These are phyloP conservation scores for Zaprionus capensis DNA, from an alignment of 1,140 invertebrate genomes.

Conservation along the genomic window DNA sequence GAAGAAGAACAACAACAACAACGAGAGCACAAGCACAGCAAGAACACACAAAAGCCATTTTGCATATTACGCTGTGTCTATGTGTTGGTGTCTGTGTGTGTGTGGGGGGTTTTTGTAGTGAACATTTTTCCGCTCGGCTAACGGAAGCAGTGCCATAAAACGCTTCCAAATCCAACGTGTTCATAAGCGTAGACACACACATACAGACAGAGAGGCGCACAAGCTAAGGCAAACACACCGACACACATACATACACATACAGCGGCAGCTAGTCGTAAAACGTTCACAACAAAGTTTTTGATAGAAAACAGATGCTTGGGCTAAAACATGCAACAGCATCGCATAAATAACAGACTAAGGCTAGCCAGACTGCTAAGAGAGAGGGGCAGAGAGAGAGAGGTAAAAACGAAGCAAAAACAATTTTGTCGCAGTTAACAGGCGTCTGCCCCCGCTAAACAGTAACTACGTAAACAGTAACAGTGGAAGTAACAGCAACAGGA, in stretches of 20 bases:
- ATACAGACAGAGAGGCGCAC: slow-evolving; percentile 18
- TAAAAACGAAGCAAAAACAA: slow-evolving; percentile 3
- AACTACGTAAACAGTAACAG: neutral
- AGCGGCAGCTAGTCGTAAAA: slow-evolving; percentile 34
- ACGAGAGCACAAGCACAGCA: slow-evolving; percentile 6
- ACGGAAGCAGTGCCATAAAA: slow-evolving; percentile 75
- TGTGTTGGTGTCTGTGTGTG: slow-evolving; percentile 4
- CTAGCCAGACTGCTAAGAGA: slow-evolving; percentile 65
- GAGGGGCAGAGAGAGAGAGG: neutral
- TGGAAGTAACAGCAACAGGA: neutral
- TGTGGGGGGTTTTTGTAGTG: slow-evolving; percentile 45
- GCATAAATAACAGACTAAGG: slow-evolving; percentile 76
- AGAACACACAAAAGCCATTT: slow-evolving; percentile 54
- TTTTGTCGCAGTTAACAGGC: slow-evolving; percentile 12
- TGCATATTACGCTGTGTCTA: slow-evolving; percentile 50
- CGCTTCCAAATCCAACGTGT: slow-evolving; percentile 46
- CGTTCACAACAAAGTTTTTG: slow-evolving; percentile 64
- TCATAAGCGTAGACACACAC: slow-evolving; percentile 49
- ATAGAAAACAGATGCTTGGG: slow-evolving; percentile 63
- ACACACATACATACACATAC: slow-evolving; percentile 10
- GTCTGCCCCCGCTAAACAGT: neutral
- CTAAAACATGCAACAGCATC: slow-evolving; percentile 75
- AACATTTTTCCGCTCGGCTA: slow-evolving; percentile 74
- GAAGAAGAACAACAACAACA: neutral
- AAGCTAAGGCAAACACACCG: slow-evolving; percentile 18